These are phyloP conservation scores for Cassiopea andromeda DNA, from an alignment of 30 jellyfish, hydroid and myxozoan species.

Conservation along the genomic window DNA sequence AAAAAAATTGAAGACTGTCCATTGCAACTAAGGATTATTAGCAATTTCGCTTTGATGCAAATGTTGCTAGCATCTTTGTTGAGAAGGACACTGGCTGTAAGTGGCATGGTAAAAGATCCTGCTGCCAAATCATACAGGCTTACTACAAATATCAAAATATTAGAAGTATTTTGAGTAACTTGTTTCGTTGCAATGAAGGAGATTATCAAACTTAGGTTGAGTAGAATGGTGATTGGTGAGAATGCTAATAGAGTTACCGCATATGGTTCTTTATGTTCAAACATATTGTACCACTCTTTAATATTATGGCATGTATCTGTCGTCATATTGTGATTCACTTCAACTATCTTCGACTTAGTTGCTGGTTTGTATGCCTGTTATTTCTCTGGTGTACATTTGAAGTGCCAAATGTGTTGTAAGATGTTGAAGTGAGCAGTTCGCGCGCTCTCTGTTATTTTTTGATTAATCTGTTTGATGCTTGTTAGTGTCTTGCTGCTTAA, in stretches of 20 bases:
- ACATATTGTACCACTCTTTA: background rate
- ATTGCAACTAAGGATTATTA: background rate
- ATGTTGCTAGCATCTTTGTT: background rate
- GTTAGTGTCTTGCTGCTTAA: too few relatives aligned
- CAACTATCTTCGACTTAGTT: too few relatives aligned
- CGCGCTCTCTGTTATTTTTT: too few relatives aligned
- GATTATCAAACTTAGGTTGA: background rate
- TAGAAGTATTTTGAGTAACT: slow-evolving; percentile 18
- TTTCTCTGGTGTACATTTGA: too few relatives aligned
- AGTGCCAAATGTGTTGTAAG: too few relatives aligned
- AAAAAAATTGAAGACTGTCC: background rate
- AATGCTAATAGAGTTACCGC: background rate
- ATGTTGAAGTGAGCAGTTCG: too few relatives aligned
- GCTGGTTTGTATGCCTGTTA: too few relatives aligned
- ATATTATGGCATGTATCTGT: background rate
- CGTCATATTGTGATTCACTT: background rate
- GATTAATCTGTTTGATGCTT: too few relatives aligned
- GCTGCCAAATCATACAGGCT: slow-evolving; percentile 11
- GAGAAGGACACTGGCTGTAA: background rate
- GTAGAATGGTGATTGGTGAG: background rate
- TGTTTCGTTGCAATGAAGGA: slow-evolving; percentile 12
- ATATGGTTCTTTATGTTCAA: background rate
- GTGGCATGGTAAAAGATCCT: slow-evolving; percentile 3
- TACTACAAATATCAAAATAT: background rate
- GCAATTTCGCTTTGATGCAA: background rate